These are phyloP conservation scores for Parauchenoglanis ngamensis DNA, from an alignment of 2,797 vertebrate genomes.

Conservation along the genomic window DNA sequence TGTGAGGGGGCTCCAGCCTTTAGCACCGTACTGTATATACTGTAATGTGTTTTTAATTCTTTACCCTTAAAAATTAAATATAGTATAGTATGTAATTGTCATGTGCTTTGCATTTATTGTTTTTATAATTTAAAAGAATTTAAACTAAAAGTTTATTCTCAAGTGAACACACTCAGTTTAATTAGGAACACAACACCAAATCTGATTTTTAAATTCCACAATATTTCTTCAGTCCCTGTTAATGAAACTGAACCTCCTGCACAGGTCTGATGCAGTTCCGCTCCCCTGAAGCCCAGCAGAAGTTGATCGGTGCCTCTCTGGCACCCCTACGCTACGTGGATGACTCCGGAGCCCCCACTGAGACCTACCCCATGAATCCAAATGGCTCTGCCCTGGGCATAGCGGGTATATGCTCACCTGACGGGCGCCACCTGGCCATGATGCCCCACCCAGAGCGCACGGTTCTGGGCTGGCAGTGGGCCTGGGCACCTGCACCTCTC, in stretches of 20 bases:
- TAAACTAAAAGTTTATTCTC: not conserved
- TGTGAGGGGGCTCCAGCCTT: too few species aligned
- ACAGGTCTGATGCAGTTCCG: constrained; percentile 87
- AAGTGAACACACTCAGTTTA: not conserved
- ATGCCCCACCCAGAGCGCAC: constrained; percentile 94
- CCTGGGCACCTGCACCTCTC: constrained; percentile 80
- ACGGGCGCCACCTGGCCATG: constrained; percentile 87
- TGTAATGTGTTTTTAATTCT: not conserved
- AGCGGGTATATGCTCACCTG: constrained; percentile 83
- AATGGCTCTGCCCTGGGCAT: constrained; percentile 84
- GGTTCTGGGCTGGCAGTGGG: constrained; percentile 89
- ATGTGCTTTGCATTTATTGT: not conserved
- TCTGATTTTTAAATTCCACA: constrained; percentile 1
- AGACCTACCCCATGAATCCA: constrained; percentile 87
- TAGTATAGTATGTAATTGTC: not conserved
- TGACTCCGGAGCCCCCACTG: constrained; percentile 79
- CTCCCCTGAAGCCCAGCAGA: constrained; percentile 66
- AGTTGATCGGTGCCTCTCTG: constrained; percentile 68
- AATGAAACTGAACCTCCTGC: not conserved
- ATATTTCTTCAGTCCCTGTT: not conserved
- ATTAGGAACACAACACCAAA: not conserved
- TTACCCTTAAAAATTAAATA: not conserved
- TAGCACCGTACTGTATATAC: not conserved
- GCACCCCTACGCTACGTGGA: constrained; percentile 85
- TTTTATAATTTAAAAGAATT: not conserved